A percentile compares a stretch with the other conserved stretches of the same genome.
phyloP scores from a whole-genome alignment of 2,888 invertebrate species.

The Ichneumoninae sp. region DNA sequence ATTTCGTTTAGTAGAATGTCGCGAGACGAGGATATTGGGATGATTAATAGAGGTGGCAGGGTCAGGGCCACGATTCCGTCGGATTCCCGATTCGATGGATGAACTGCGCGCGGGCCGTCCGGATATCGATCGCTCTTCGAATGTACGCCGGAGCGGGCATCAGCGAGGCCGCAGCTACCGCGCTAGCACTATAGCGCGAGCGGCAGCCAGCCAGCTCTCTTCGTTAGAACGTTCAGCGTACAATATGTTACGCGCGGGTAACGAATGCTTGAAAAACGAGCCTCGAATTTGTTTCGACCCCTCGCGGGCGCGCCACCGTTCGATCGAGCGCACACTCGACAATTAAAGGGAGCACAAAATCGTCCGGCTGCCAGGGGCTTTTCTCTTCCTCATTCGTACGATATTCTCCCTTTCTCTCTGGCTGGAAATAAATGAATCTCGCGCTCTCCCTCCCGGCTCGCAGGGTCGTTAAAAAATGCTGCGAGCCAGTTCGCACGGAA shows the following conservation, averaged over 20 bases:
- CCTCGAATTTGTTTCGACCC: constrained; percentile 64
- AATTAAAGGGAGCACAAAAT: constrained; percentile 68
- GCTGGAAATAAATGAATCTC: constrained; percentile 2
- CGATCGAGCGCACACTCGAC: constrained; percentile 64
- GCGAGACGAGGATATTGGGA: constrained; percentile 52
- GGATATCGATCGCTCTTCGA: constrained; percentile 55
- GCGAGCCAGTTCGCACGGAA: neutral
- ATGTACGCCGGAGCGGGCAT: constrained; percentile 13
- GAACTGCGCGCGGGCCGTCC: constrained; percentile 55
- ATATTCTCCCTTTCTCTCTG: neutral
- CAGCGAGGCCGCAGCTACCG: constrained; percentile 32
- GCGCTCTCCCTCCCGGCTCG: neutral
- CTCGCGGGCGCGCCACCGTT: constrained; percentile 36
- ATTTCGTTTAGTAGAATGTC: constrained; percentile 64
- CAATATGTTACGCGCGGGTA: constrained; percentile 65
- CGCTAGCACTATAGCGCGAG: constrained; percentile 4
- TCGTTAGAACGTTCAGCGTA: constrained; percentile 63
- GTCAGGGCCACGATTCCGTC: constrained; percentile 66
- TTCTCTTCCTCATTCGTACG: constrained; percentile 61
- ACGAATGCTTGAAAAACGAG: constrained; percentile 68
- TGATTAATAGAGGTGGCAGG: constrained; percentile 65
- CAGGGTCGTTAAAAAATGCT: constrained; percentile 48
- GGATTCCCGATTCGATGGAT: constrained; percentile 64
- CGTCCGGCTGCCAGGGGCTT: constrained; percentile 56
- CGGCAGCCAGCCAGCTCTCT: constrained; percentile 26